Conservation (phyloP, 2,797 vertebrate species). For the Orestias chungarensis region DNA sequence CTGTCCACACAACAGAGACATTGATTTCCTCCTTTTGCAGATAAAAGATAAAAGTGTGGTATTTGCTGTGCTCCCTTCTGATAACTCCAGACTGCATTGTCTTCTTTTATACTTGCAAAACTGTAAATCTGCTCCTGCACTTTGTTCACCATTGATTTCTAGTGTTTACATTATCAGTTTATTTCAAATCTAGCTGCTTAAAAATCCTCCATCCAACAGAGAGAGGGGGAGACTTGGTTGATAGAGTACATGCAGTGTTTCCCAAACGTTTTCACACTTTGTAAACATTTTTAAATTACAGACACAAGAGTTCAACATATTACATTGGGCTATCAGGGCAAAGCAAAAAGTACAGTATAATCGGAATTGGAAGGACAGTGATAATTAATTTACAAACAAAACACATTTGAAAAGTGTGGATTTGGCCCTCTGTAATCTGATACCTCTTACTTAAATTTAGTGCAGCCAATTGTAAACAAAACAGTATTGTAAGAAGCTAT, state of each 20-base stretch:
- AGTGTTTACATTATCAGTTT: slow-evolving; percentile 11
- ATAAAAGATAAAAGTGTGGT: slow-evolving; percentile 53
- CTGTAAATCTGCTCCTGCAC: slow-evolving; percentile 10
- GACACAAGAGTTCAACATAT: not conserved
- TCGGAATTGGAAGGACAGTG: too few species aligned
- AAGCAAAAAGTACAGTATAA: too few species aligned
- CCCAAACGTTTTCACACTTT: too few species aligned
- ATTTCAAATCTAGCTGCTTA: slow-evolving; percentile 14
- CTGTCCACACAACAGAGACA: slow-evolving; percentile 66
- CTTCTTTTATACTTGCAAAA: slow-evolving; percentile 28
- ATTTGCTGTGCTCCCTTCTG: slow-evolving; percentile 35
- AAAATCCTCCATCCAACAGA: not conserved
- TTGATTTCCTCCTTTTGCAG: slow-evolving; percentile 51
- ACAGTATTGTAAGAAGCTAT: too few species aligned
- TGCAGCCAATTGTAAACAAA: too few species aligned
- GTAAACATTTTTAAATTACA: too few species aligned
- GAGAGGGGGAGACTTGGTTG: not conserved
- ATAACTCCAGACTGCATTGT: slow-evolving; percentile 54
- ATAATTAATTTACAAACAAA: too few species aligned
- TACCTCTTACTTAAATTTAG: too few species aligned
- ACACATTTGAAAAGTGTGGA: too few species aligned
- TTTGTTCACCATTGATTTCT: slow-evolving; percentile 35
- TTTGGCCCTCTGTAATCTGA: too few species aligned
- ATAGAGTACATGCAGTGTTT: not conserved
- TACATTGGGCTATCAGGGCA: not conserved